Base-by-base conservation (phyloP, 2,797 vertebrate species). In the Arnoldichthys spilopterus region DNA sequence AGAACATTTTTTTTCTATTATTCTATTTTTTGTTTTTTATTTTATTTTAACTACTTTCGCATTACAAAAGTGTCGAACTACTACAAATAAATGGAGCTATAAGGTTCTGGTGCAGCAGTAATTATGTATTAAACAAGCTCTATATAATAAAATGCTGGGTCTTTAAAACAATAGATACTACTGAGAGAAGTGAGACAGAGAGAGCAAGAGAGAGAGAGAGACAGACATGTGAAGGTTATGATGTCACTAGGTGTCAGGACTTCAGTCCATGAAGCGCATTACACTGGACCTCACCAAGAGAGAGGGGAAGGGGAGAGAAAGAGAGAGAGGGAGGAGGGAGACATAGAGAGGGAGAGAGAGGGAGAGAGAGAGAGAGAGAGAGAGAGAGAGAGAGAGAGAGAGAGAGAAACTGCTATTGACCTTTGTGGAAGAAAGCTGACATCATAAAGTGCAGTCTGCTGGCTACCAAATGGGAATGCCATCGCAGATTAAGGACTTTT, bases 371-470 rank as follows among this genome's bases (percentile, higher is more conserved):
- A 45, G 40, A 71, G 49, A 62, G 69, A 77, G 58, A 69, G 54
- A 70, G 63, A 43, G 51, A 76, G 53, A 54, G 45, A 54, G 72
- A 58, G 74, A 72, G 53, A 63, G 59, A 66, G 75, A 61, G 72
- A 71, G 69, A 86, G 84, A 83, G 86, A 88, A 91, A 90, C 84
- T 88, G 83, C 85, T 85, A 87, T 90, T 90, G 89, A 89, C 89
- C 91, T 93, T 91, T 91, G 84, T 88, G 80, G 88, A 88, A 87
- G 88, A 91, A 93, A 91, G 86, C 90, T 93, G 89, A 90, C 88
- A 92, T 93, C 90, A 92, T 92, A 90, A 91, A 92, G 90, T 91
- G 88, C 88, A 93, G 86, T 86, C 91, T 92, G 88, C 89, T 88
- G 91, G 89, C 1, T 81, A 92, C 87, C 89, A 89, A 92, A 92